Base-by-base conservation (phyloP, 2,113 vertebrate species). In the Carassius carassius region DNA sequence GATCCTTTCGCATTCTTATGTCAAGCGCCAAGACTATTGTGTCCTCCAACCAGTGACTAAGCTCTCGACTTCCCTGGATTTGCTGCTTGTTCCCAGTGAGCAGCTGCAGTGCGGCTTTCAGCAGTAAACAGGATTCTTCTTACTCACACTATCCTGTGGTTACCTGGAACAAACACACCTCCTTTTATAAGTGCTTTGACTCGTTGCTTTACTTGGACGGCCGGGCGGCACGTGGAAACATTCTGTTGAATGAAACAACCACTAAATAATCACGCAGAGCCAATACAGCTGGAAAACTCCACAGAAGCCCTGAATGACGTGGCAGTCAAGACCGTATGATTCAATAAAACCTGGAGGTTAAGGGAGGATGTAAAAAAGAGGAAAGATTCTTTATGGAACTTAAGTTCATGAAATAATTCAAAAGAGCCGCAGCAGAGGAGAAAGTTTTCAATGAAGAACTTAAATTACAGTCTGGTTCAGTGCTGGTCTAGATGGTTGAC, bases 91-190 rank as follows among this genome's bases (percentile, higher is more conserved):
- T 89, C 83, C 81, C 74, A 82, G 62, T 29, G 32, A 76, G 72
- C 88, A 85, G 87, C 86, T 90, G 90, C 37, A 29, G 41, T 62
- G n/a, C 47, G 47, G 10, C 60, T 69, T 81, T 81, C 63, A 75
- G 54, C 51, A 69, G 81, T 86, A 89, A 89, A 89, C 88, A 88
- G 87, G 88, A 89, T 87, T 86, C 78, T 65, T 78, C 65, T 63
- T 47, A 67, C 88, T 82, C 75, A 84, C 83, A 76, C 78, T 77
- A 60, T 86, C 77, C 70, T 84, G 81, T 49, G 73, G 58, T 72
- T 74, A 73, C 84, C 81, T 69, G 79, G 73, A 69, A 84, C 73
- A 63, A 73, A 89, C 82, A 89, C 73, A 69, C 29, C 58, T 56
- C 69, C 35, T 58, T 65, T 49, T 65, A 23, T 67, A 82, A 79